Percentiles rank a stretch among this genome's conserved stretches.
Evolutionary conservation across 2,113 vertebrate genomes (phyloP).

Genomic region (Corythornis cristatus): DNA sequence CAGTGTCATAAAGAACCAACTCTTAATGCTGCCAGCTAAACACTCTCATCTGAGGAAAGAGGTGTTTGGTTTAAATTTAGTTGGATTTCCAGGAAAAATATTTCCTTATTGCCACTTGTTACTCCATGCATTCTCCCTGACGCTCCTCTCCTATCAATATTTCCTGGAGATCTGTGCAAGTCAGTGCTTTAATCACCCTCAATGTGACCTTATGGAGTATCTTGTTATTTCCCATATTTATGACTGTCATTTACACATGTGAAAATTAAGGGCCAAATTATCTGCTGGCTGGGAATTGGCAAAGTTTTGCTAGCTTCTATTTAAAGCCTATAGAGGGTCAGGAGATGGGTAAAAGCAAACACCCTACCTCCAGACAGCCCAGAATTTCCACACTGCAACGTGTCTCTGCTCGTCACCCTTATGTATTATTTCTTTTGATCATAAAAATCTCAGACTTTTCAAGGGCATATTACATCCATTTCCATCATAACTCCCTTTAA

Average conservation of each 20-base stretch:
- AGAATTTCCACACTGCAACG: neutral
- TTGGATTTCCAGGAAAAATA: constrained; percentile 38
- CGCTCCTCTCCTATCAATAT: constrained; percentile 53
- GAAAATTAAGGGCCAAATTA: neutral
- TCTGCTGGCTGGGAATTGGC: neutral
- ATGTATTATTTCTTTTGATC: neutral
- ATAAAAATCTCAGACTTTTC: neutral
- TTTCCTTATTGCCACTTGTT: constrained; percentile 61
- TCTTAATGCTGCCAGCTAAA: constrained; percentile 16
- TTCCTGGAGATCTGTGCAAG: neutral
- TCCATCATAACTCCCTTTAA: neutral
- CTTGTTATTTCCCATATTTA: constrained; percentile 36
- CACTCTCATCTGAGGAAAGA: neutral
- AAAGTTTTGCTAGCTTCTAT: neutral
- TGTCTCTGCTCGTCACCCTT: neutral
- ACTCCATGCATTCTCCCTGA: neutral
- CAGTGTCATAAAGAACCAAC: neutral
- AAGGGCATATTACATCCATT: neutral
- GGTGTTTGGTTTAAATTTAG: constrained; percentile 36
- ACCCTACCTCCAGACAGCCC: neutral
- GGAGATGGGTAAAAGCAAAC: neutral
- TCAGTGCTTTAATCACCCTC: constrained; percentile 1
- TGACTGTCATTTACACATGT: neutral
- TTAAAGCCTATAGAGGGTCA: neutral
- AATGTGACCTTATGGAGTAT: neutral